These are phyloP conservation scores for Meriones unguiculatus DNA, from an alignment of 2,113 vertebrate species.

Conservation along the genomic window DNA sequence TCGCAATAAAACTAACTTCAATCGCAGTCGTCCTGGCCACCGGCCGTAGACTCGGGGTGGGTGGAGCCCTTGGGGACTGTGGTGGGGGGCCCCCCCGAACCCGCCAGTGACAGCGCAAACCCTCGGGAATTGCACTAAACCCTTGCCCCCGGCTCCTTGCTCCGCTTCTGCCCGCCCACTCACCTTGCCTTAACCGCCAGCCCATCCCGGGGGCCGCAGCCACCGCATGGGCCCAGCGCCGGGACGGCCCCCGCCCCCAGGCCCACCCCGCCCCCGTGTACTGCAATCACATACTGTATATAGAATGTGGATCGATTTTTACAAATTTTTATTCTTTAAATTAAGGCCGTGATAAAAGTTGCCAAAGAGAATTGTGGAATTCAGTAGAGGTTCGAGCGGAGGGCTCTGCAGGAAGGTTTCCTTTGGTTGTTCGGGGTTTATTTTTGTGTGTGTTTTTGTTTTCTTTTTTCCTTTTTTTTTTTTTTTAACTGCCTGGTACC, in stretches of 20 bases:
- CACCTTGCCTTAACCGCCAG: constrained; percentile 82
- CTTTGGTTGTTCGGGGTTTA: constrained; percentile 69
- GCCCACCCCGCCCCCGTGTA: constrained; percentile 5
- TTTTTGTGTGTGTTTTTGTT: not conserved
- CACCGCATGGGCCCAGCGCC: constrained; percentile 76
- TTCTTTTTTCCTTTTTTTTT: constrained; percentile 10
- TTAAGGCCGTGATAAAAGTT: constrained; percentile 86
- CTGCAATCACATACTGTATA: constrained; percentile 82
- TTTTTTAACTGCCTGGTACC: constrained; percentile 77
- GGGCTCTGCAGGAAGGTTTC: constrained; percentile 53
- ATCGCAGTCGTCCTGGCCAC: constrained; percentile 69
- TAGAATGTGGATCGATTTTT: constrained; percentile 80
- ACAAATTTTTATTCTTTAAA: constrained; percentile 81
- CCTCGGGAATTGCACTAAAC: constrained; percentile 83
- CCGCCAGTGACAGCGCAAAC: constrained; percentile 75
- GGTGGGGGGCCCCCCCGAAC: not conserved
- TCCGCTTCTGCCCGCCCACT: constrained; percentile 49
- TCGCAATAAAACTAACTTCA: constrained; percentile 77
- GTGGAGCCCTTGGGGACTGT: constrained; percentile 38
- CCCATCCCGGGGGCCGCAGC: constrained; percentile 61
- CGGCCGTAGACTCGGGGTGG: constrained; percentile 39
- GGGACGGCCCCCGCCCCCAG: constrained; percentile 42
- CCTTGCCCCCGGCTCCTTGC: constrained; percentile 54
- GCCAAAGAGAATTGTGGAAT: constrained; percentile 81
- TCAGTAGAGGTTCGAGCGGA: constrained; percentile 60